phyloP scores from a whole-genome alignment of 2,797 vertebrate genomes.

The Peromyscus nudipes region DNA sequence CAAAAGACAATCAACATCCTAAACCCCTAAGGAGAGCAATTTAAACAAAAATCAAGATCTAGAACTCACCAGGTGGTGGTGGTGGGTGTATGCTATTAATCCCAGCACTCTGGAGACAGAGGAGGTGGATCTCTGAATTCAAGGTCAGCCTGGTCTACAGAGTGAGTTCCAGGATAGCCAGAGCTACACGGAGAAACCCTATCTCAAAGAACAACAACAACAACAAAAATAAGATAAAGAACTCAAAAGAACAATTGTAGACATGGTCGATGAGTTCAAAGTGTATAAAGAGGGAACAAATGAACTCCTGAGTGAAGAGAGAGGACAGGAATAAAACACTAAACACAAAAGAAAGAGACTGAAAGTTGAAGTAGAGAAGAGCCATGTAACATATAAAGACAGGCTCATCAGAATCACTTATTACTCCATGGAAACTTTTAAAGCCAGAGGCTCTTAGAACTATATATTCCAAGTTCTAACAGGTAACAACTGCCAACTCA shows the following conservation, averaged over 20 bases:
- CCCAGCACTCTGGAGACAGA: too few species aligned
- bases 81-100: too few species aligned
- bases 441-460: neutral
- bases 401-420: neutral
- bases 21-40: neutral
- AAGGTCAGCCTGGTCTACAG: too few species aligned
- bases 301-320: neutral
- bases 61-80: neutral
- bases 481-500: neutral
- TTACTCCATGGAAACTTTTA: neutral
- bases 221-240: neutral
- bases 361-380: neutral
- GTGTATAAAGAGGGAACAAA: neutral
- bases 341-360: neutral
- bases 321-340: neutral
- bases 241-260: neutral
- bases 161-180: too few species aligned
- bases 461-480: neutral
- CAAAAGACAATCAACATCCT: neutral
- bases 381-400: neutral
- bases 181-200: too few species aligned
- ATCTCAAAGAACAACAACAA: too few species aligned
- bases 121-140: too few species aligned
- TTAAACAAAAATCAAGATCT: neutral
- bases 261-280: neutral